Percentiles rank a stretch among this genome's conserved stretches.
These are phyloP conservation scores for Cerceris rybyensis DNA, from an alignment of 2,888 invertebrate species.

Conservation along the genomic window DNA sequence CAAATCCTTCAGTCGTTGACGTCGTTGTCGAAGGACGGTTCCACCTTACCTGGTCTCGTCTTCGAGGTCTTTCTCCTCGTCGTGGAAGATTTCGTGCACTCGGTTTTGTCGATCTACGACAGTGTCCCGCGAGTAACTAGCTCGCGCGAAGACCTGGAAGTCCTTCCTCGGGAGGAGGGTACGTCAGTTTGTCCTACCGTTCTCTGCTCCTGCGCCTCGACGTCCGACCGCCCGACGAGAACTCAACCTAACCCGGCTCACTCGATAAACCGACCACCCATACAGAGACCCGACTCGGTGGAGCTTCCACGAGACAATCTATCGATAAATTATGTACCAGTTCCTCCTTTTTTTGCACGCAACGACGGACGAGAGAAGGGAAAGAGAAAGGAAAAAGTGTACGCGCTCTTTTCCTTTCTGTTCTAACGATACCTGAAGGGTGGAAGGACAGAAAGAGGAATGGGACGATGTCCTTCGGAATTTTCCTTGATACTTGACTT, in stretches of 20 bases:
- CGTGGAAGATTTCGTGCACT: neutral
- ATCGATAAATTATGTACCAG: constrained; percentile 59
- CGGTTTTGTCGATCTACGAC: constrained; percentile 27
- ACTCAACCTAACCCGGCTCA: constrained; percentile 72
- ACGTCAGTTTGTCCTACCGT: constrained; percentile 74
- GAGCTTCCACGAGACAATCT: constrained; percentile 54
- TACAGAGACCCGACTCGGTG: constrained; percentile 14
- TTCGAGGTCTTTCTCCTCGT: neutral
- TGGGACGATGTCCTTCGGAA: too few relatives aligned
- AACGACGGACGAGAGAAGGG: neutral
- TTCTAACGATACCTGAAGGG: too few relatives aligned
- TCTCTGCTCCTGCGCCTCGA: constrained; percentile 77
- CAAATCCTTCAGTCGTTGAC: neutral
- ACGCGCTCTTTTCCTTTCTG: too few relatives aligned
- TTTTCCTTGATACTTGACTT: too few relatives aligned
- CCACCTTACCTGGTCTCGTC: constrained; percentile 48
- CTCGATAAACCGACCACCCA: constrained; percentile 66
- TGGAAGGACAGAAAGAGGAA: too few relatives aligned
- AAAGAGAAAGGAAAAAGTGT: too few relatives aligned
- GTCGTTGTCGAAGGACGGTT: neutral
- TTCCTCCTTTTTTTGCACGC: constrained; percentile 29
- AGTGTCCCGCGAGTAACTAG: constrained; percentile 66
- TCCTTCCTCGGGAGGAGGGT: constrained; percentile 62
- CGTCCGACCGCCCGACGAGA: constrained; percentile 49
- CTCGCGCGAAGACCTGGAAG: constrained; percentile 53